A percentile compares a stretch with the other conserved stretches of the same genome.
Evolutionary conservation across 2,113 vertebrate species (phyloP).

Genomic region (Dasyornis broadbenti): DNA sequence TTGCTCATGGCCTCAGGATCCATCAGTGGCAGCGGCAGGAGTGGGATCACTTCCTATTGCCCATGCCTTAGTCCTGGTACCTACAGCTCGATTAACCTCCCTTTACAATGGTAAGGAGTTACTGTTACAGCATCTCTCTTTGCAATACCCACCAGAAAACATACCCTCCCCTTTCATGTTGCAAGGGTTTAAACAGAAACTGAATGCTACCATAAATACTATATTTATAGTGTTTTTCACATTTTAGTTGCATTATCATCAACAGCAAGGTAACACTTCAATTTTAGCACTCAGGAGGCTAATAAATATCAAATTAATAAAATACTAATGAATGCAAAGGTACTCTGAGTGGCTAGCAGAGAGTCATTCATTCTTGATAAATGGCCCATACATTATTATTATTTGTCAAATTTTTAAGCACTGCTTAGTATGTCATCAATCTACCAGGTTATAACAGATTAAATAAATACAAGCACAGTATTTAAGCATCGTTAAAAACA

Average conservation of each 20-base stretch:
- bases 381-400: background rate
- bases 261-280: background rate
- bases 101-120: background rate
- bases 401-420: background rate
- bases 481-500: background rate
- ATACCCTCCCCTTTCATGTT: background rate
- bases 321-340: background rate
- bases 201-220: background rate
- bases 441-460: background rate
- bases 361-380: background rate
- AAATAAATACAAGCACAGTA: background rate
- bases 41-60: background rate
- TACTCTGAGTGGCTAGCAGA: background rate
- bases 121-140: background rate
- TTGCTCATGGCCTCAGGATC: background rate
- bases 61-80: background rate
- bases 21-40: background rate
- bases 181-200: background rate
- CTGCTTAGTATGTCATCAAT: background rate
- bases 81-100: background rate
- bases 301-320: background rate
- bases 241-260: background rate
- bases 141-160: background rate
- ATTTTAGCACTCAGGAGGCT: background rate
- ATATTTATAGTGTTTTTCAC: background rate